A percentile compares a stretch with the other conserved stretches of the same genome.
These are phyloP conservation scores for Falco columbarius DNA, from an alignment of 2,797 vertebrate genomes.

Conservation along the genomic window DNA sequence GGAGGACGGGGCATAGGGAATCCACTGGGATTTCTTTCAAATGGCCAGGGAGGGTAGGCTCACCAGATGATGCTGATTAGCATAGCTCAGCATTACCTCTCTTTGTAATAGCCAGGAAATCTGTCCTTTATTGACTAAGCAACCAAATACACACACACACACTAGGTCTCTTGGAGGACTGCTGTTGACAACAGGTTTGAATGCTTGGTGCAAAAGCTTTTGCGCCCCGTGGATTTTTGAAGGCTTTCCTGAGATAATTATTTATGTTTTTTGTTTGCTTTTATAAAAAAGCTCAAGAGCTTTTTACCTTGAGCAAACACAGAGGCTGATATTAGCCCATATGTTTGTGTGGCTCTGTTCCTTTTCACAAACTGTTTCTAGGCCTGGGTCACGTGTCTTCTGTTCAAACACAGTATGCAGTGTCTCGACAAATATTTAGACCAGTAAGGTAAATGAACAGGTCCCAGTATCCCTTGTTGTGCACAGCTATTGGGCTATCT, in stretches of 20 bases:
- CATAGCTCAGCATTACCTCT: slow-evolving; percentile 41
- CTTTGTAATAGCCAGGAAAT: slow-evolving; percentile 23
- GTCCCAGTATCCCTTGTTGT: not conserved
- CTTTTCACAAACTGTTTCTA: slow-evolving; percentile 6
- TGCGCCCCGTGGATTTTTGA: not conserved
- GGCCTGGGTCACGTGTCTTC: not conserved
- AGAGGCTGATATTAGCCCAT: not conserved
- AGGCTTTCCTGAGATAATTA: not conserved
- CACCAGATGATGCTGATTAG: slow-evolving; percentile 65
- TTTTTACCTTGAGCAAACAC: slow-evolving; percentile 13
- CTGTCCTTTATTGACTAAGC: slow-evolving; percentile 57
- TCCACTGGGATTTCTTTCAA: slow-evolving; percentile 2
- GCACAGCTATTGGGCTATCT: not conserved
- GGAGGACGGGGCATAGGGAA: not conserved
- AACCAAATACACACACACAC: slow-evolving; percentile 4
- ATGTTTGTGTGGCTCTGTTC: not conserved
- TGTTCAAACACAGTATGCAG: not conserved
- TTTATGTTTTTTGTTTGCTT: slow-evolving; percentile 15
- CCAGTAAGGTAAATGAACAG: not conserved
- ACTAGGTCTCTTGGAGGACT: not conserved
- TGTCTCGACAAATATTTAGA: slow-evolving; percentile 1
- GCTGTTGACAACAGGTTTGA: not conserved
- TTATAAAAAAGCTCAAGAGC: not conserved
- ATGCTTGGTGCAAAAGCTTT: not conserved
- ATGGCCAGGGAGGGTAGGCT: slow-evolving; percentile 13